phyloP scores from a whole-genome alignment of 2,797 vertebrate genomes.

The Enteromius trimaculatus region DNA sequence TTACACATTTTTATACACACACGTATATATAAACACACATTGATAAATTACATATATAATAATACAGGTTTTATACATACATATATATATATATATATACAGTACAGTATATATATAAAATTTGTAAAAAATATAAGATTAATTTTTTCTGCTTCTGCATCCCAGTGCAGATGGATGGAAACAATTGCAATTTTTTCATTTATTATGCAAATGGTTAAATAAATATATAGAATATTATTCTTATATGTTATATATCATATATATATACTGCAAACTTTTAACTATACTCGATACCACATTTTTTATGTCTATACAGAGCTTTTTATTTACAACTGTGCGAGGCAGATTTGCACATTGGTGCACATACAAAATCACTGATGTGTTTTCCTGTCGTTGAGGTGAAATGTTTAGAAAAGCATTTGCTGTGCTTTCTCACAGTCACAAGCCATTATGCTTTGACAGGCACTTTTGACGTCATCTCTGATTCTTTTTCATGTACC shows the following conservation, averaged over 20 bases:
- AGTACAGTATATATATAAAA: background rate
- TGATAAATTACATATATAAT: background rate
- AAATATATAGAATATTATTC: background rate
- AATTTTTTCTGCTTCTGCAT: background rate
- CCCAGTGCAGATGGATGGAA: background rate
- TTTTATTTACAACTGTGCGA: background rate
- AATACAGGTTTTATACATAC: too few relatives aligned
- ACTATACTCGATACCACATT: background rate
- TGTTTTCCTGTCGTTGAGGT: constrained; percentile 3
- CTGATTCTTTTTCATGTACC: constrained; percentile 8
- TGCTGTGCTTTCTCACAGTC: constrained; percentile 21
- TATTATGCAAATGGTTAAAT: background rate
- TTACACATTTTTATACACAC: too few relatives aligned
- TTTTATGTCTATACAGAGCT: background rate
- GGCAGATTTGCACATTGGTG: constrained; percentile 1
- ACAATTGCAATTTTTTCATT: background rate
- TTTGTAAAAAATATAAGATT: background rate
- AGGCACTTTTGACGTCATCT: constrained; percentile 23
- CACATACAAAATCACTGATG: constrained; percentile 23
- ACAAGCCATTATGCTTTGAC: constrained; percentile 24
- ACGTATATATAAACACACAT: background rate
- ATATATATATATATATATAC: too few relatives aligned
- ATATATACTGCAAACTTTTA: background rate
- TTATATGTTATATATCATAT: background rate
- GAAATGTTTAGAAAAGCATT: constrained; percentile 26